Evolutionary conservation across 2,797 vertebrate species (phyloP).

Genomic region (Syncerus caffer): DNA sequence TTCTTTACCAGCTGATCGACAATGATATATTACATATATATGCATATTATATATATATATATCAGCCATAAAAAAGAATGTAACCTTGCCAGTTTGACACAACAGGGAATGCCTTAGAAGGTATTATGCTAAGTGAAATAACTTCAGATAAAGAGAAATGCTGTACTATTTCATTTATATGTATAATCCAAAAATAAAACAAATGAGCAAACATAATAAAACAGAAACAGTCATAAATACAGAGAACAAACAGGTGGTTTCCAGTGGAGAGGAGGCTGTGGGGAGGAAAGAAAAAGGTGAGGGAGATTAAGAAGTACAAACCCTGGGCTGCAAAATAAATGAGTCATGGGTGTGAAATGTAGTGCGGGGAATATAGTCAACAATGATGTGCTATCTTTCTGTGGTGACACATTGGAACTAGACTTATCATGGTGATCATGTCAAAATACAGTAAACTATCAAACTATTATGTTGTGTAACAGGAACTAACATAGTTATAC

Average conservation of each 20-base stretch:
- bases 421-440: not conserved
- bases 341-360: not conserved
- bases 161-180: not conserved
- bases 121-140: not conserved
- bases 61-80: not conserved
- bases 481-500: not conserved
- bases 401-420: not conserved
- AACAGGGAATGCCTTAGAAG: not conserved
- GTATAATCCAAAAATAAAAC: not conserved
- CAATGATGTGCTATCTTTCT: not conserved
- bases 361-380: not conserved
- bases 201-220: not conserved
- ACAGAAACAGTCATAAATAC: not conserved
- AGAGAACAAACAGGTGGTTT: not conserved
- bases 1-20: not conserved
- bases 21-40: not conserved
- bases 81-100: not conserved
- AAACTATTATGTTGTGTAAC: not conserved
- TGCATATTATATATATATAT: not conserved
- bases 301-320: not conserved
- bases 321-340: not conserved
- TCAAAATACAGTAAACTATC: not conserved
- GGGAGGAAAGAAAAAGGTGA: not conserved
- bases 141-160: not conserved
- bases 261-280: not conserved